Conservation (phyloP, 2,113 vertebrate species). For the Ploceus nigricollis region DNA sequence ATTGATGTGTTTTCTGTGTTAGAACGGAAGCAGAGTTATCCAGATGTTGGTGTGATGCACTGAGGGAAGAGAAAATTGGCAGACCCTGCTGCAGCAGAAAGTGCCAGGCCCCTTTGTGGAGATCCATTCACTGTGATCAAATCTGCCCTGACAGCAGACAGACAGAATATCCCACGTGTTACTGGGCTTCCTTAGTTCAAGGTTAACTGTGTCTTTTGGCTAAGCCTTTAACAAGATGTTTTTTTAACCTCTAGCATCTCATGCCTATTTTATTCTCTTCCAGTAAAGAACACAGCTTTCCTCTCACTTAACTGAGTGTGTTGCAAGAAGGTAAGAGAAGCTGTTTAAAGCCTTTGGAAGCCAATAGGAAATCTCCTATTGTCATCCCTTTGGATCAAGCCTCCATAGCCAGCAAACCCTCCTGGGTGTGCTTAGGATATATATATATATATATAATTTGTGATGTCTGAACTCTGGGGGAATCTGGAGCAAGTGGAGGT, state of each 20-base stretch:
- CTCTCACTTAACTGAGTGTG: neutral
- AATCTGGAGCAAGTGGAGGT: neutral
- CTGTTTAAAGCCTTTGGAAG: neutral
- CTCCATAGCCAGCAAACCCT: neutral
- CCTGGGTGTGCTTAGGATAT: neutral
- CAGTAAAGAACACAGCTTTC: neutral
- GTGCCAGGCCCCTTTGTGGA: neutral
- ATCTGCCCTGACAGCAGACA: neutral
- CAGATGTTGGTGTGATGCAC: neutral
- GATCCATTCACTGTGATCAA: neutral
- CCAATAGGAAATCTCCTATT: neutral
- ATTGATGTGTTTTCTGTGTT: neutral
- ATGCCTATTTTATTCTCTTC: neutral
- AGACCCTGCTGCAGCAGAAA: neutral
- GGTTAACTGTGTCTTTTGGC: neutral
- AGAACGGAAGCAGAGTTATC: neutral
- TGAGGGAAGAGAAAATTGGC: neutral
- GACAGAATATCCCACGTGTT: neutral
- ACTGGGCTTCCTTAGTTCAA: neutral
- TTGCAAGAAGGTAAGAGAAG: neutral
- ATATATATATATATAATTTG: neutral
- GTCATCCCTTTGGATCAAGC: neutral
- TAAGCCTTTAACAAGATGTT: neutral
- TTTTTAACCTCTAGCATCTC: neutral
- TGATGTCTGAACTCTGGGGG: neutral